Evolutionary conservation across 2,113 vertebrate species (phyloP), one percentile per base, ranked within the genome.

Genomic region (Myotis brandtii): DNA sequence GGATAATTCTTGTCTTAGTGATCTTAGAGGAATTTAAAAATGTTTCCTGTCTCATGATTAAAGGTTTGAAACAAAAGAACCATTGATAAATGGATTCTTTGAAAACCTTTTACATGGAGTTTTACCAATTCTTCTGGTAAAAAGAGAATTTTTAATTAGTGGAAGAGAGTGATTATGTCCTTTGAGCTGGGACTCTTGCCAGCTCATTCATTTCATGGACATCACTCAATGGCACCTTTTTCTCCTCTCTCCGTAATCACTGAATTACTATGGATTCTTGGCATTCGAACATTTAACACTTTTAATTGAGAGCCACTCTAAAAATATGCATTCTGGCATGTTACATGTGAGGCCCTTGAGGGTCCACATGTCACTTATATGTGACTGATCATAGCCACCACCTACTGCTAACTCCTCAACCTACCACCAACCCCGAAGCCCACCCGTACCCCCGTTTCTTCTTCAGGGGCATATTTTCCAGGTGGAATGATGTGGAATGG

Each of bases 31-130:
- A 93, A 86, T 94, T 96, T 73, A 48, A 93, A 91, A 94, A 94
- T 92, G 52, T 95, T 97, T 97, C 96, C 95, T 97, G 95, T 94
- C 95, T 95, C 86, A 54, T 95, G 96, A 96, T 81, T 67, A 83
- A 83, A 82, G 34, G 46, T 76, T 72, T 40, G 40, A 67, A 90
- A 97, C 96, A 98, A 90, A 96, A 84, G 91, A 30, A 21, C 75
- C 52, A 82, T 95, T 96, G 95, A 96, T 88, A 72, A 91, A 25
- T 80, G 64, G 89, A 87, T 95, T 84, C 75, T 98, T 90, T 91
- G 89, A 97, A 94, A 92, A 73, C 86, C 40, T 70, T 94, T 89
- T 89, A 64, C 40, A 64, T 72, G 75, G 82, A 97, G 52, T 72
- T 72, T 81, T 59, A 96, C 89, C 89, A 93, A 32, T 52, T 93